These are phyloP conservation scores for Regulus satrapa DNA, from an alignment of 2,113 vertebrate species.

Conservation along the genomic window DNA sequence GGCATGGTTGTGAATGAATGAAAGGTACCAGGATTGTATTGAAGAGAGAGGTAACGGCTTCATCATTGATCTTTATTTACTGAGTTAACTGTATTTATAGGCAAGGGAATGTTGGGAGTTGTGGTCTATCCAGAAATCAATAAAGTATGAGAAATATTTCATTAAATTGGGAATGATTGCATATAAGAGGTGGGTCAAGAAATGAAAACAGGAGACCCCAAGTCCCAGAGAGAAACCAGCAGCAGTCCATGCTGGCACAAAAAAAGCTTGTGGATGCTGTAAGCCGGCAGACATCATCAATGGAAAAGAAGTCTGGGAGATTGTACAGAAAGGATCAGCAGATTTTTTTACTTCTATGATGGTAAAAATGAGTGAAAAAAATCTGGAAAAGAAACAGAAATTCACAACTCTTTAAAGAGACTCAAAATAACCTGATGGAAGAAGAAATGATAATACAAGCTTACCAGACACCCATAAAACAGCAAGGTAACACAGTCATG, in stretches of 20 bases:
- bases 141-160: background rate
- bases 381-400: background rate
- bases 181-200: background rate
- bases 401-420: background rate
- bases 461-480: background rate
- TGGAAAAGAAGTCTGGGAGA: background rate
- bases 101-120: background rate
- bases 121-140: background rate
- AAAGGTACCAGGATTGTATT: background rate
- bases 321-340: background rate
- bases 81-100: background rate
- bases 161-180: background rate
- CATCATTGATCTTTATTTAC: background rate
- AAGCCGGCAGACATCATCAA: background rate
- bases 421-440: background rate
- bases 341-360: background rate
- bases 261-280: background rate
- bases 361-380: background rate
- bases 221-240: background rate
- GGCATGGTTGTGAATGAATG: background rate
- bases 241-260: background rate
- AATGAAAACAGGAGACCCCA: background rate
- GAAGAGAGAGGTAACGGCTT: background rate
- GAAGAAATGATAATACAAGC: background rate
- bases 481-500: background rate